Base-by-base conservation (phyloP, 2,888 invertebrate genomes). In the Heptascelio sp. region DNA sequence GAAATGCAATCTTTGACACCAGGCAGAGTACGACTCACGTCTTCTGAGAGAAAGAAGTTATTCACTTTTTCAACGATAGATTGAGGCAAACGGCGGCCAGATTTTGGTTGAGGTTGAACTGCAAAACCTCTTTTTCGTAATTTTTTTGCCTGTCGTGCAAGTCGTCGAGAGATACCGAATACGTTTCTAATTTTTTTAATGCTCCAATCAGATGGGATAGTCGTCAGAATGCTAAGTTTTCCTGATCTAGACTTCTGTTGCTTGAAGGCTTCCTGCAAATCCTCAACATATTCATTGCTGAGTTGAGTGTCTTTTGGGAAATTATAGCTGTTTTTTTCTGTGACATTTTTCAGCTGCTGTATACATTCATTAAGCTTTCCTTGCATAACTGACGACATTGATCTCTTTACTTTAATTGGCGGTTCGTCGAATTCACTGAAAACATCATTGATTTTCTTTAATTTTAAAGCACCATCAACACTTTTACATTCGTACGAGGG, bases 1-100 rank as follows among this genome's bases (percentile, higher is more conserved):
- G 72, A 62, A 46, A 72, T 37, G 26, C 34, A 53, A 51, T 73
- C 73, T 53, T 73, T 73, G 11, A 43, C 34, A 37, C 64, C 46
- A 8, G 73, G 64, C 55, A 55, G 11, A 13, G 34, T 40, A 19
- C 73, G 25, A 64, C 55, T 55, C 11, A 64, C 64, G 37, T 73
- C 55, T 17, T 64, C 73, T 19, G 64, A 73, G 13, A 55, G 26
- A 55, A n/a, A 73, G 53, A 64, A 51, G 9, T 53, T 43, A 2
- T 49, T 75, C 9, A 76, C 60, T n/a, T 57, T 21, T 6, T 30
- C 19, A 21, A 59, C 49, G 3, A 21, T 60, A 15, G 25, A 26
- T 8, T 60, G 19, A 37, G 34, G 9, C 13, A 76, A 40, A 51
- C 49, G n/a, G n/a, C 67, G 49, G 13, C 76, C 67, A 59, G 30